These are phyloP conservation scores for Channa maculata DNA, from an alignment of 2,113 vertebrate genomes.

Conservation along the genomic window DNA sequence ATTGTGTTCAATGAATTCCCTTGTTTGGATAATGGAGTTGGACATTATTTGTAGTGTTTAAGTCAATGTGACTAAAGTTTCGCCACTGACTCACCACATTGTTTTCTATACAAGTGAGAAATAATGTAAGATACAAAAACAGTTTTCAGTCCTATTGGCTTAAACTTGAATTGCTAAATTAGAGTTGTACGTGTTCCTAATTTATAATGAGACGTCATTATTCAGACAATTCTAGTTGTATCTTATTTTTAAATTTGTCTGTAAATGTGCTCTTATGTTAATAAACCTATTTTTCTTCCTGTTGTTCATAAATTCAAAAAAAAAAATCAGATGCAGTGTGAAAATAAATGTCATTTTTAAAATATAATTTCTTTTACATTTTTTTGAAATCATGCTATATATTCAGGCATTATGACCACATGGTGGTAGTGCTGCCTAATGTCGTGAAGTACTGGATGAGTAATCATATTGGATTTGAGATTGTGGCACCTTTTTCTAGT, in stretches of 20 bases:
- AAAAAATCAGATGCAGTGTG: slow-evolving; percentile 65
- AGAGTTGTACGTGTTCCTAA: not conserved
- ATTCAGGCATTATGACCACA: slow-evolving; percentile 49
- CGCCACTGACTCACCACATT: not conserved
- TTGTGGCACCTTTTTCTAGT: not conserved
- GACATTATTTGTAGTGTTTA: not conserved
- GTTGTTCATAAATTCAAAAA: slow-evolving; percentile 77
- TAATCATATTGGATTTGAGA: not conserved
- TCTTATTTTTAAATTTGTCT: slow-evolving; percentile 2
- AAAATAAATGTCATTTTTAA: slow-evolving; percentile 71
- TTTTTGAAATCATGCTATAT: not conserved
- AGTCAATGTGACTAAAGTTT: slow-evolving; percentile 4
- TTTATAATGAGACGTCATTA: slow-evolving; percentile 10
- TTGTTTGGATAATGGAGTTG: not conserved
- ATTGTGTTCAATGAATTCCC: not conserved
- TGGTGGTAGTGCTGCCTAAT: slow-evolving; percentile 58
- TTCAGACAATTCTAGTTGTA: not conserved
- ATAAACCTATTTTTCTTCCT: slow-evolving; percentile 70
- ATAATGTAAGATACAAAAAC: not conserved
- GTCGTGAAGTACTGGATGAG: not conserved
- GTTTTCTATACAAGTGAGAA: not conserved
- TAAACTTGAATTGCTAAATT: slow-evolving; percentile 1
- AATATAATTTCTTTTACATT: not conserved
- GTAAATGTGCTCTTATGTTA: slow-evolving; percentile 72
- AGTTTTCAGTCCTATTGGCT: slow-evolving; percentile 7